Evolutionary conservation across 2,113 vertebrate genomes (phyloP).

Genomic region (Bucco capensis): DNA sequence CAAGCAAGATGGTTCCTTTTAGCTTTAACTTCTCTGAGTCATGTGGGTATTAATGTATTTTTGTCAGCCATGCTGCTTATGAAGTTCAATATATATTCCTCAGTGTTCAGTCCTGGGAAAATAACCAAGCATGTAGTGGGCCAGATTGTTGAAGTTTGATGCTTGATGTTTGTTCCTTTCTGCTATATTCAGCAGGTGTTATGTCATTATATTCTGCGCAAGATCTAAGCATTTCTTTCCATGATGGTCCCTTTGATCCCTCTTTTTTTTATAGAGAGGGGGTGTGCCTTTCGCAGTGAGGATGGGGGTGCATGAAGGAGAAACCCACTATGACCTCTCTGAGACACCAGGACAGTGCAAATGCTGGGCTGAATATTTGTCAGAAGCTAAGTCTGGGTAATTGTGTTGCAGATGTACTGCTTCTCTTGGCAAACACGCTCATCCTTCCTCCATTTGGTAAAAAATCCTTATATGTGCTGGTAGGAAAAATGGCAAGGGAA

Average conservation of each 20-base stretch:
- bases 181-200: not conserved
- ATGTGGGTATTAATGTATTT: not conserved
- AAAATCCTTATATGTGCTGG: not conserved
- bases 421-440: not conserved
- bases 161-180: not conserved
- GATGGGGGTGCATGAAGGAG: fast-evolving
- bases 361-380: not conserved
- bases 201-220: not conserved
- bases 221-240: not conserved
- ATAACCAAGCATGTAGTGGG: not conserved
- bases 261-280: not conserved
- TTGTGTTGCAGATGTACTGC: not conserved
- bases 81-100: not conserved
- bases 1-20: not conserved
- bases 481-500: not conserved
- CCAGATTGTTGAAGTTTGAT: not conserved
- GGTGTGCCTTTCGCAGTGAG: not conserved
- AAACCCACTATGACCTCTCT: not conserved
- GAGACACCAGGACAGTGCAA: not conserved
- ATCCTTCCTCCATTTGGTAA: not conserved
- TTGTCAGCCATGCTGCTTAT: not conserved
- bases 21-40: not conserved
- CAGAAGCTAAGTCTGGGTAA: not conserved
- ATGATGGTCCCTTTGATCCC: not conserved
- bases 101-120: not conserved